Base-by-base conservation (phyloP, 64 coral and sea anemone species). In the Dendrophyllia cribrosa region DNA sequence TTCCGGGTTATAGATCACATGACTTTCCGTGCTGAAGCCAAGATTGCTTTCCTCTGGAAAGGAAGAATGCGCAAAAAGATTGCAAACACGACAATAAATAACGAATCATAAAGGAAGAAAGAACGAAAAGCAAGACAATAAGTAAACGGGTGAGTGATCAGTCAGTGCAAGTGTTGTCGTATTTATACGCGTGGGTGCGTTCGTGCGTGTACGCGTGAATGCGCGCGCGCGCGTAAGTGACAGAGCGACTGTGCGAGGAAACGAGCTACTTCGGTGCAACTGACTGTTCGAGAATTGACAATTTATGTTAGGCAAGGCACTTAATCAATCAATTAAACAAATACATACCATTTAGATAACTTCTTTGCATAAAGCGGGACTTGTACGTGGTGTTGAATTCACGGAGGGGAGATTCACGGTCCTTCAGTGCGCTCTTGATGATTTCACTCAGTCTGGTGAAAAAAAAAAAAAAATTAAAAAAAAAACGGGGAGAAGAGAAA, bases 1-100 rank as follows among this genome's bases (percentile, higher is more conserved):
- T n/a, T 96, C 94, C 1, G 94, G 94, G 66, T 96, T 89, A 68
- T 96, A 96, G 50, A 96, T 45, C 17, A 92, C 48, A 3, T 82
- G 75, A 17, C 75, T 75, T 47, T 96, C 83, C 19, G 89, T 47
- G 15, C 89, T 92, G 5, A 91, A 64, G 10, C 94, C 94, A 5
- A 96, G 59, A 79, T 96, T 87, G 46, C 21, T 67, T 61, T 91
- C 50, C 62, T 96, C 94, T 96, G 55, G 11, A 68, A 79, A 50
- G 23, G 15, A 86, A 7, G 7, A 19, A 70, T 4, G 44, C 8
- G 24, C 14, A 9, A 50, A 48, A 20, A 13, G 17, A 50, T 44
- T 0, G 0, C 17, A 47, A n/a, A 43, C 34, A 44, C 20, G 2
- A 73, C 7, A 59, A 14, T 60, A 59, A n/a, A 15, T 58, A 56